Conservation (phyloP, 2,888 invertebrate species). For the Campoplex nolae region DNA sequence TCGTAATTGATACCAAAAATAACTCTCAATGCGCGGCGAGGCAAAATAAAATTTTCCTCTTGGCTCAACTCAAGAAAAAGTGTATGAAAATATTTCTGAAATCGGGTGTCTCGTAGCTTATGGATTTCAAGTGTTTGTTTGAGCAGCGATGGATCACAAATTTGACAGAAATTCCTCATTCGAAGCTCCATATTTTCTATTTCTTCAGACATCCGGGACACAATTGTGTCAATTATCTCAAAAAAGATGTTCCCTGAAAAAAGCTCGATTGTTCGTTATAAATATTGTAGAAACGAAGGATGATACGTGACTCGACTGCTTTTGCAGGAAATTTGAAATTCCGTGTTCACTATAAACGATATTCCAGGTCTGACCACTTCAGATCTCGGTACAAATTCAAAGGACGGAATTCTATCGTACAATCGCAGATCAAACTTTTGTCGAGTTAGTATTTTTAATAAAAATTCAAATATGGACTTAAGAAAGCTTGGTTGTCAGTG, state of each 20-base stretch:
- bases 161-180: neutral
- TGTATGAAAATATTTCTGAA: conserved; percentile 3
- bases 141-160: neutral
- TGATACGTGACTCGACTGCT: no score
- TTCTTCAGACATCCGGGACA: neutral
- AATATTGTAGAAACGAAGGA: neutral
- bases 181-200: neutral
- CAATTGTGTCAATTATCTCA: neutral
- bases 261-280: neutral
- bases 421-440: neutral
- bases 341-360: no score
- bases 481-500: neutral
- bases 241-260: neutral
- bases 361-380: no score
- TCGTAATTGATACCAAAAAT: conserved; percentile 60
- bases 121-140: neutral
- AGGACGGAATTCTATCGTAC: no score
- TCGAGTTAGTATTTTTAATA: neutral
- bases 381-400: no score
- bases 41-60: conserved; percentile 43
- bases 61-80: neutral
- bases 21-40: conserved; percentile 33
- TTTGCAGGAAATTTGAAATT: no score
- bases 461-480: neutral
- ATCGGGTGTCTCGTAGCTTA: neutral